phyloP scores from a whole-genome alignment of 1,140 invertebrate genomes.

The Diuraphis noxia region DNA sequence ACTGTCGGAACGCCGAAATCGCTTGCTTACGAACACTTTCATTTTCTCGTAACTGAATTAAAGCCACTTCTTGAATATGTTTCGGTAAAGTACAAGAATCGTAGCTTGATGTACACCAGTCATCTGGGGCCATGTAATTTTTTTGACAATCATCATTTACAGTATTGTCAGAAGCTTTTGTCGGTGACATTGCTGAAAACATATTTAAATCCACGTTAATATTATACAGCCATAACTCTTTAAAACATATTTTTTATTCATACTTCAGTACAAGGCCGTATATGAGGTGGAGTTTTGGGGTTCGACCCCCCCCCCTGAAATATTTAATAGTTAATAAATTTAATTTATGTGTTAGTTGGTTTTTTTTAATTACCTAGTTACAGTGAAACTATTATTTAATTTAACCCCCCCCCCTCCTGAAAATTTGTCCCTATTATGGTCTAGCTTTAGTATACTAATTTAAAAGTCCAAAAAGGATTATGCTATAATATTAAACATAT shows the following conservation, averaged over 20 bases:
- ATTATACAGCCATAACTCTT: neutral
- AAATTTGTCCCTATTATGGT: no score
- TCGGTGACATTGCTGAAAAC: slow-evolving; percentile 6
- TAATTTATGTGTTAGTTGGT: no score
- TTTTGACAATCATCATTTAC: neutral
- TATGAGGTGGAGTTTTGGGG: no score
- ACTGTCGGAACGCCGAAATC: slow-evolving; percentile 67
- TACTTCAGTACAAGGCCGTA: neutral
- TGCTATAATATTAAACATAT: no score
- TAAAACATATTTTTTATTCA: neutral
- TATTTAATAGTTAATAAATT: no score
- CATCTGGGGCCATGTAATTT: neutral
- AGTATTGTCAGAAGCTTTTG: neutral
- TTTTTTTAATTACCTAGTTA: no score
- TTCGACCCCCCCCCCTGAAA: no score
- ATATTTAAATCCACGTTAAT: neutral
- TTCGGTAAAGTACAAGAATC: slow-evolving; percentile 59
- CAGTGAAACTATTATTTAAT: no score
- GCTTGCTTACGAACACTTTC: slow-evolving; percentile 65
- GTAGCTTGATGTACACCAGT: neutral
- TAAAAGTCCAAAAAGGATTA: no score
- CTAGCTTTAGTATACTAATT: no score
- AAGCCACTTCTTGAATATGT: slow-evolving; percentile 64
- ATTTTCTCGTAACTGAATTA: slow-evolving; percentile 69
- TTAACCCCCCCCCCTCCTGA: no score